Conservation (phyloP, 1,140 invertebrate genomes). For the Doryteuthis pealeii region DNA sequence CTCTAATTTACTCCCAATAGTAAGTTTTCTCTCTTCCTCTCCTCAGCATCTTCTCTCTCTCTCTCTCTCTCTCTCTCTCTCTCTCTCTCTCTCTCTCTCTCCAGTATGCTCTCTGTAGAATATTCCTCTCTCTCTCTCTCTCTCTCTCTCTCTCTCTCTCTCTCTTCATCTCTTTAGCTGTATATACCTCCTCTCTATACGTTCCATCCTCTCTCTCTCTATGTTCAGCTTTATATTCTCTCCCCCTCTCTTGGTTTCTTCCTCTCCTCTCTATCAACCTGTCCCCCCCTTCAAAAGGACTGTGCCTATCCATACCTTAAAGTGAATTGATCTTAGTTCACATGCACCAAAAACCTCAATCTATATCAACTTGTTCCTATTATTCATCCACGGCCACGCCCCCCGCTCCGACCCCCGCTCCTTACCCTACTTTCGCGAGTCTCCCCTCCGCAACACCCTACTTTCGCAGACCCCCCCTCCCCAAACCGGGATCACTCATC, state of each 20-base stretch:
- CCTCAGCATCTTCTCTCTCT: background rate
- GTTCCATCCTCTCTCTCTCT: background rate
- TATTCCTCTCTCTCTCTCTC: background rate
- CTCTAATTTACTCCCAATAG: background rate
- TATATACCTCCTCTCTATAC: background rate
- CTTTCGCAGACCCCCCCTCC: too few relatives aligned
- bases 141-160: background rate
- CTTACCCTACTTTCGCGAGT: too few relatives aligned
- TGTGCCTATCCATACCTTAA: too few relatives aligned
- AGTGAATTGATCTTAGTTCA: too few relatives aligned
- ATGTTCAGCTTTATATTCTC: background rate
- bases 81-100: too few relatives aligned
- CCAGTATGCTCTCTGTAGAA: background rate
- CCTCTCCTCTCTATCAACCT: background rate
- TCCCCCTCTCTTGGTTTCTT: background rate
- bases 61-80: background rate
- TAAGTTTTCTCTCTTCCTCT: background rate
- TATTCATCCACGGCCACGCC: too few relatives aligned
- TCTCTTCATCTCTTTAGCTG: background rate
- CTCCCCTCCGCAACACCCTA: too few relatives aligned
- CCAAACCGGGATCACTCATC: too few relatives aligned
- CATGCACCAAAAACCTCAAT: too few relatives aligned
- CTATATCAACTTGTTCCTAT: too few relatives aligned
- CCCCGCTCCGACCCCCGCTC: too few relatives aligned
- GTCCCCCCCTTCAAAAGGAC: background rate